Base-by-base conservation (phyloP, 2,797 vertebrate species). In the Mallotus villosus region DNA sequence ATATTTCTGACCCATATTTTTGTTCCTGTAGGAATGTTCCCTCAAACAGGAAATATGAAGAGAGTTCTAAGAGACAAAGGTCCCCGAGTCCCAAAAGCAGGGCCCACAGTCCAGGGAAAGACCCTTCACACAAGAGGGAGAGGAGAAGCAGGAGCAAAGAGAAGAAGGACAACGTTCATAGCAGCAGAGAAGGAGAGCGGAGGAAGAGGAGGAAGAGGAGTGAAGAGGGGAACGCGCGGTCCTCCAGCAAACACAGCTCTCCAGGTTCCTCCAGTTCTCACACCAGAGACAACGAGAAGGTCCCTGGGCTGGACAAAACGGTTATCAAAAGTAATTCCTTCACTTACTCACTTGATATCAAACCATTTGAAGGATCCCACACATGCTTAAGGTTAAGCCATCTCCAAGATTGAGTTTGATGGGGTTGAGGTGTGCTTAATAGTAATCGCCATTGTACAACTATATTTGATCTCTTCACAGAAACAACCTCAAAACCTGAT, bases 11-110 rank as follows among this genome's bases (percentile, higher is more conserved):
- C n/a, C 1, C 1, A 8, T 53, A 11, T 63, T 17, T 25, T 60
- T 60, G 11, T 53, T 70, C 24, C 65, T 71, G 4, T 78, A 92
- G 90, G 83, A 63, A 63, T 0, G 70, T 82, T 14, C 0, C 84
- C 0, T 68, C 78, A 17, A 85, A 85, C 7, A 74, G 74, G 57
- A 78, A 53, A 57, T 87, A 76, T 24, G 76, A 82, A 55, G 82
- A 81, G 16, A 7, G 24, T 0, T 24, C 19, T 9, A 75, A 74
- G 59, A 83, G 72, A 27, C 51, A 2, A 1, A 76, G 72, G 55
- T 81, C 71, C n/a, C 65, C 41, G 0, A 86, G 85, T 67, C 65
- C 27, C 69, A 64, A 49, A 55, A 79, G 14, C 11, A n/a, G 8
- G 65, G 73, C 62, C 5, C 67, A 46, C 7, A 60, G 67, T 25